phyloP scores from a whole-genome alignment of 1,140 invertebrate species.

The Diprion similis region DNA sequence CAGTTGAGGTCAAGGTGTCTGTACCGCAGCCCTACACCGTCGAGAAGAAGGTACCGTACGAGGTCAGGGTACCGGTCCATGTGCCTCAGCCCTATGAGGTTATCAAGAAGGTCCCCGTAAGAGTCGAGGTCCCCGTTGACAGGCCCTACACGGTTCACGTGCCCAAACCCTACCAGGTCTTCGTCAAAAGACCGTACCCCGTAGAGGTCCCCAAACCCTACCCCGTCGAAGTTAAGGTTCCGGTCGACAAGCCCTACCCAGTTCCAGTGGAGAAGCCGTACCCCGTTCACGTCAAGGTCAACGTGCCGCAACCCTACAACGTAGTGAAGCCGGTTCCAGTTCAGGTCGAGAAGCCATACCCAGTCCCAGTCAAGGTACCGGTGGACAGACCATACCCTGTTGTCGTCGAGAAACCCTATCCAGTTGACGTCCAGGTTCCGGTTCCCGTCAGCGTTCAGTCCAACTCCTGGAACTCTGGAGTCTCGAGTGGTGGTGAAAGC shows the following conservation, averaged over 20 bases:
- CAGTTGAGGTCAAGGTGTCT: conserved; percentile 69
- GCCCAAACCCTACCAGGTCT: conserved; percentile 37
- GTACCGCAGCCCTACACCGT: conserved; percentile 71
- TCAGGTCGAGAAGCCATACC: conserved; percentile 33
- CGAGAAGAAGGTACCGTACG: conserved; percentile 69
- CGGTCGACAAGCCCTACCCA: conserved; percentile 53
- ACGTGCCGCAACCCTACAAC: conserved; percentile 40
- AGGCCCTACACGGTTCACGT: conserved; percentile 67
- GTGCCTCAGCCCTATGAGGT: conserved; percentile 68
- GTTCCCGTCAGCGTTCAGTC: conserved; percentile 41
- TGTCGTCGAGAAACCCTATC: conserved; percentile 37
- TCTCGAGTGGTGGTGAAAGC: background rate
- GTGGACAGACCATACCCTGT: conserved; percentile 23
- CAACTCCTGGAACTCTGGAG: background rate
- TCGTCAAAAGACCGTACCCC: conserved; percentile 60
- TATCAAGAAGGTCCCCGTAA: conserved; percentile 65
- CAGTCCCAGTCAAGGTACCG: conserved; percentile 36
- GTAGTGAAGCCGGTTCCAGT: conserved; percentile 15
- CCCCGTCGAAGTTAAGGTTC: conserved; percentile 67
- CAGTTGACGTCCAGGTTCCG: conserved; percentile 47
- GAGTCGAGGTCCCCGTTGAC: conserved; percentile 69
- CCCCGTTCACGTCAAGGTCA: conserved; percentile 32
- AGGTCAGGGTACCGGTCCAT: conserved; percentile 66
- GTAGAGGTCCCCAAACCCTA: conserved; percentile 61
- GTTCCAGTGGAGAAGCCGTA: conserved; percentile 32